Base-by-base conservation (phyloP, 2,797 vertebrate species). In the Tiaroga cobitis region DNA sequence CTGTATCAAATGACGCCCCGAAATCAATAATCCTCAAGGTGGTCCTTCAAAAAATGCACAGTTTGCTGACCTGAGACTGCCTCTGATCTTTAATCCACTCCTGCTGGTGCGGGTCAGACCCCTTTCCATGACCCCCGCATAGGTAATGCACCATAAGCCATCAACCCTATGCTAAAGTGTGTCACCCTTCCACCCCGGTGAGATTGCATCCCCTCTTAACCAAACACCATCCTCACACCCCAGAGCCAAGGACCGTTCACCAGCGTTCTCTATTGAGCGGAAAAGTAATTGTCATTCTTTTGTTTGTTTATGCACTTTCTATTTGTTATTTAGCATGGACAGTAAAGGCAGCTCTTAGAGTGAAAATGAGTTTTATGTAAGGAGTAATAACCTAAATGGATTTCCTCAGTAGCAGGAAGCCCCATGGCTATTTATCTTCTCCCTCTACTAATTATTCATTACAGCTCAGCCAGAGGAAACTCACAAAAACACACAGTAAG, bases 391-490 rank as follows among this genome's bases (percentile, higher is more conserved):
- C 92, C 88, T 94, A 93, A 95, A 95, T 95, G 93, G 94, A 95
- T 94, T 94, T 94, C 91, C 86, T 91, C 90, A 89, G 89, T 90
- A 83, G 86, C 74, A 87, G 74, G 85, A 91, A 90, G 92, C 92
- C 93, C 93, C 90, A 91, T 91, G 93, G 94, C 94, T 92, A 94
- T 95, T 94, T 95, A 94, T 95, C 93, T 94, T 92, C 92, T 91
- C 91, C 90, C 90, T 91, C 92, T 94, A 93, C 94, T 94, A 94
- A 96, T 95, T 95, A 95, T 94, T 95, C 93, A 95, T 95, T 94
- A 94, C 91, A 89, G 92, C 94, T 93, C 89, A 90, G 88, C 93
- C 90, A 91, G 89, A 91, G 90, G 89, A 87, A 90, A 90, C 90
- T 87, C 82, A 80, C 85, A 91, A 90, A 92, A 93, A 90, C 86